Percentiles rank a stretch among this genome's conserved stretches.
These are phyloP conservation scores for Clistopyga incitator DNA, from an alignment of 2,888 invertebrate genomes.

Conservation along the genomic window DNA sequence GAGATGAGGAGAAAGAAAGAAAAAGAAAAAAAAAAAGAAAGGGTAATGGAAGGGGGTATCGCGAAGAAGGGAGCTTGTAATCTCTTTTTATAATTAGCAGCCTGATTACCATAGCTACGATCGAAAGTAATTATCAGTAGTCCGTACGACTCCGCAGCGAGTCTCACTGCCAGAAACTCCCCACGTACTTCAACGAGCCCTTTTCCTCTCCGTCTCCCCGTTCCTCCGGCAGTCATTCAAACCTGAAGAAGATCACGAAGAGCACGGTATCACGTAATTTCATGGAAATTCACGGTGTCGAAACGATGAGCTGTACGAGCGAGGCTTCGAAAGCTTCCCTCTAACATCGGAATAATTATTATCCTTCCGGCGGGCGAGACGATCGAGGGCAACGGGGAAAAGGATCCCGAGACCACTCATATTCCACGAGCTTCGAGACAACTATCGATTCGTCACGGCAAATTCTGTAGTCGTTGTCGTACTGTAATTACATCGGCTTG, in stretches of 20 bases:
- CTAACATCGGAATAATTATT: constrained; percentile 63
- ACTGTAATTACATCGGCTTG: not conserved
- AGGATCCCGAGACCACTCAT: constrained; percentile 37
- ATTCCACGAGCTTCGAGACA: constrained; percentile 45
- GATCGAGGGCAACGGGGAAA: constrained; percentile 3
- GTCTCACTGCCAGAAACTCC: constrained; percentile 15
- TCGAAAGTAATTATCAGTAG: constrained; percentile 75
- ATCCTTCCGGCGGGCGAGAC: constrained; percentile 52
- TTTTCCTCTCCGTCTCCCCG: constrained; percentile 43
- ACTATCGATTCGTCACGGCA: constrained; percentile 53
- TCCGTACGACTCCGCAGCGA: constrained; percentile 35
- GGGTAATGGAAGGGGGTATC: constrained; percentile 18
- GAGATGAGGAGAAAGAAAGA: not conserved
- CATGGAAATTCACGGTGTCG: constrained; percentile 73
- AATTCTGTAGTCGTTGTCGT: not conserved
- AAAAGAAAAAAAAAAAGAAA: no score
- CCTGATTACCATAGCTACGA: constrained; percentile 76
- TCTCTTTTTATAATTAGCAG: constrained; percentile 75
- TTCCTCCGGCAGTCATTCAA: not conserved
- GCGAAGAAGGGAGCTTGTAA: constrained; percentile 49
- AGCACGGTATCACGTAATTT: constrained; percentile 72
- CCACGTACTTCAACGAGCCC: constrained; percentile 35
- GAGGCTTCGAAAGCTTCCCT: constrained; percentile 58
- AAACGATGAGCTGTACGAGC: constrained; percentile 56
- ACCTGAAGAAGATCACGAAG: constrained; percentile 43